Evolutionary conservation across 92 coral and sea anemone genomes (phyloP).

Genomic region (Porites cylindrica): DNA sequence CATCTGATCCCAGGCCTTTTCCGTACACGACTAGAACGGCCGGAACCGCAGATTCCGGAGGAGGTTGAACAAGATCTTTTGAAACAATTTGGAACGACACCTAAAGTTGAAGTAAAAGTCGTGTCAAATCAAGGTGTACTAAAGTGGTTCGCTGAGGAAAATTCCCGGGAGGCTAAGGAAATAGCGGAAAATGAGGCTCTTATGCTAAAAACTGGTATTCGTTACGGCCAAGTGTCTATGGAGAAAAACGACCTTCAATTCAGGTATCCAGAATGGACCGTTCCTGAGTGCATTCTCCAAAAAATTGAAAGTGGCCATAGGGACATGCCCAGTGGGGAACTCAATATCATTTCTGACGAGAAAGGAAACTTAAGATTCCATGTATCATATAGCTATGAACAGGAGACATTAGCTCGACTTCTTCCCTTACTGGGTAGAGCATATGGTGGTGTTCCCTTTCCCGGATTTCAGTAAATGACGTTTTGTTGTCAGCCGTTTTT

Average conservation of each 20-base stretch:
- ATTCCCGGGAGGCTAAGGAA: not conserved
- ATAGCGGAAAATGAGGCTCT: not conserved
- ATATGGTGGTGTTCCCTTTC: too few species aligned
- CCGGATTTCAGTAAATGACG: too few species aligned
- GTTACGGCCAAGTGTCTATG: not conserved
- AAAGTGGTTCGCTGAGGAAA: not conserved
- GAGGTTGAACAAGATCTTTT: not conserved
- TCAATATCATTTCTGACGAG: not conserved
- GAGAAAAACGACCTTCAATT: not conserved
- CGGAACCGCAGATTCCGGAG: not conserved
- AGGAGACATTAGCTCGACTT: too few species aligned
- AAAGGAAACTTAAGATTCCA: not conserved
- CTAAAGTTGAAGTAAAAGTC: not conserved
- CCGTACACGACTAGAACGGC: not conserved
- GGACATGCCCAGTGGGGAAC: not conserved
- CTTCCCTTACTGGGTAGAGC: too few species aligned
- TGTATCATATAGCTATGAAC: not conserved
- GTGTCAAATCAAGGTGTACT: not conserved
- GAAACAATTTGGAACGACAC: not conserved
- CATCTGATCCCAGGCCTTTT: too few species aligned
- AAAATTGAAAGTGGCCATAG: not conserved
- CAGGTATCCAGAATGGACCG: not conserved
- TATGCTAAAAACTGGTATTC: not conserved
- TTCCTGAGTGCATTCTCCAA: not conserved
- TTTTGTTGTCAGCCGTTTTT: too few species aligned